phyloP scores from a whole-genome alignment of 2,888 invertebrate species.

The Crossocerus cetratus region DNA sequence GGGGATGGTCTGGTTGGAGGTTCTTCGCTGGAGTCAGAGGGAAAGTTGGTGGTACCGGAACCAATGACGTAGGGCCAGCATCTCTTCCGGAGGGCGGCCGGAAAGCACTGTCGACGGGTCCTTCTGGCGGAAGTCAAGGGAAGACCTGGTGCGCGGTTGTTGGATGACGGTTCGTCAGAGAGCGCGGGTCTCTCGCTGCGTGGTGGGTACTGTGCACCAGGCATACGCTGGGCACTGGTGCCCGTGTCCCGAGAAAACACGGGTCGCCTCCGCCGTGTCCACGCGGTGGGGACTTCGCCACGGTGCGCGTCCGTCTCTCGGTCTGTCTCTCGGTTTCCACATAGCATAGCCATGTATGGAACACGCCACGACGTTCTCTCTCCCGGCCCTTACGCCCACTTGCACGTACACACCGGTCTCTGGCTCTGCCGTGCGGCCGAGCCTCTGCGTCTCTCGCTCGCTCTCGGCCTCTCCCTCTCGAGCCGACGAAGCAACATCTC shows the following conservation, averaged over 20 bases:
- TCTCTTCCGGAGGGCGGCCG: neutral
- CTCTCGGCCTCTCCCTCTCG: neutral
- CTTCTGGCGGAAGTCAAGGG: neutral
- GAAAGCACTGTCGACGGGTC: neutral
- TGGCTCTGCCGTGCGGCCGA: conserved; percentile 36
- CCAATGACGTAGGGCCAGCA: too few species aligned
- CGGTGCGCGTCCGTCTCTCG: conserved; percentile 63
- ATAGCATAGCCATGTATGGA: conserved; percentile 76
- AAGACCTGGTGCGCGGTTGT: conserved; percentile 14
- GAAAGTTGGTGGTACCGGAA: neutral
- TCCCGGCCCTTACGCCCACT: conserved; percentile 62
- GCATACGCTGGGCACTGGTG: conserved; percentile 44
- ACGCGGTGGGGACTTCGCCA: conserved; percentile 60
- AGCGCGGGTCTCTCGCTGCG: conserved; percentile 32
- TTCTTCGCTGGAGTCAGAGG: neutral
- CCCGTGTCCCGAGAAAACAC: conserved; percentile 47
- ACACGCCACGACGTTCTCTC: conserved; percentile 72
- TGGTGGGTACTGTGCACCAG: conserved; percentile 45
- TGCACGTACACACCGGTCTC: conserved; percentile 38
- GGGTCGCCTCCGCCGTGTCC: conserved; percentile 56
- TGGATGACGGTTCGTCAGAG: conserved; percentile 31
- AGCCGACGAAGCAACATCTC: too few species aligned
- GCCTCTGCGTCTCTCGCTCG: conserved; percentile 33
- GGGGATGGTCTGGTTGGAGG: too few species aligned
- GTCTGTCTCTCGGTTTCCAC: conserved; percentile 71